These are phyloP conservation scores for Coelinius sp. DNA, from an alignment of 2,888 invertebrate genomes.

Conservation along the genomic window DNA sequence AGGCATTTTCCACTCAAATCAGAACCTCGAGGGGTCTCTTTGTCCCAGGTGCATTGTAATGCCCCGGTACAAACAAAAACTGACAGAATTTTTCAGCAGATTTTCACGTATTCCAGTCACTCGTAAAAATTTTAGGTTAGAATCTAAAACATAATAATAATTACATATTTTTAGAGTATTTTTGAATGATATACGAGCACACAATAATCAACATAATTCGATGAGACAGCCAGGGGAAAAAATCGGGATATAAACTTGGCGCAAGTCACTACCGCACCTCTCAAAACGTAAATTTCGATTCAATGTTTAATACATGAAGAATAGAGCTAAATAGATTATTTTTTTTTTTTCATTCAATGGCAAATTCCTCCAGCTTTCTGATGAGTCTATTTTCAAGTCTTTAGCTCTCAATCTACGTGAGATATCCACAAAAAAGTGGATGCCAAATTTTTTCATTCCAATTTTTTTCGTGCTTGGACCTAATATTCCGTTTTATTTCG, in stretches of 20 bases:
- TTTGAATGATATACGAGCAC: not conserved
- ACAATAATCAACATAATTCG: not conserved
- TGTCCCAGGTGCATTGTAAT: constrained; percentile 50
- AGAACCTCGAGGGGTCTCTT: constrained; percentile 54
- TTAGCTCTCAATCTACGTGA: not conserved
- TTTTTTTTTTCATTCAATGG: not conserved
- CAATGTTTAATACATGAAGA: not conserved
- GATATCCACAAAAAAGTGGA: not conserved
- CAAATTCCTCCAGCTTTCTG: not conserved
- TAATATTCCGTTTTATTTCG: not conserved
- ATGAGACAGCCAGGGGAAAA: too few species aligned
- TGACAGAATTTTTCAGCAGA: constrained; percentile 7
- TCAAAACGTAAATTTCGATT: too few species aligned
- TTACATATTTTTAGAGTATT: not conserved
- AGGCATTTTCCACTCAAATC: constrained; percentile 58
- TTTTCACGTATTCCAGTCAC: not conserved
- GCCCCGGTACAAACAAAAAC: constrained; percentile 48
- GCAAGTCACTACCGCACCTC: too few species aligned
- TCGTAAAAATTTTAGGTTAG: not conserved
- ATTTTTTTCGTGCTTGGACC: not conserved
- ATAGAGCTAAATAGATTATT: not conserved
- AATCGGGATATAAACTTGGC: too few species aligned
- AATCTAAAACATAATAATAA: not conserved
- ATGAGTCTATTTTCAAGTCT: not conserved
- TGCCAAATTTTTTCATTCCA: not conserved